Conservation (phyloP, 64 coral and sea anemone species). For the Porites lutea region DNA sequence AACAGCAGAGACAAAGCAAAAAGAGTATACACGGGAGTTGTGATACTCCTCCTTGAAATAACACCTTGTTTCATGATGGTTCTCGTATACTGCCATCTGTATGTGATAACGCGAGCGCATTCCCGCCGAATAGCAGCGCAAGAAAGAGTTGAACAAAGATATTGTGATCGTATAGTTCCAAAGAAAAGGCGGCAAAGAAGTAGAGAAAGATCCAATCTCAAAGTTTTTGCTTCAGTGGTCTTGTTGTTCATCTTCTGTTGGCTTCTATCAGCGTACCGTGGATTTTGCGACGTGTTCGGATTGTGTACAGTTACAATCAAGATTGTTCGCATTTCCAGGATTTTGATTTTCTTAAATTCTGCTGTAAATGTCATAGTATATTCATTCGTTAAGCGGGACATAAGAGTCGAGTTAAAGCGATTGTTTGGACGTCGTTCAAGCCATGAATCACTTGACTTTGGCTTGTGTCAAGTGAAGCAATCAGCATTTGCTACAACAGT, state of each 20-base stretch:
- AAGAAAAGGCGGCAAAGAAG: slow-evolving; percentile 13
- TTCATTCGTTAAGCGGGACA: slow-evolving; percentile 50
- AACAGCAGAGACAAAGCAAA: neutral
- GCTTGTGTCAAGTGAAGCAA: neutral
- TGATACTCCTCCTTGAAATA: neutral
- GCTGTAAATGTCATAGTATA: slow-evolving; percentile 53
- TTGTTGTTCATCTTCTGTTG: slow-evolving; percentile 85
- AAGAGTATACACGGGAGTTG: neutral
- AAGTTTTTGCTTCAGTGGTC: slow-evolving; percentile 74
- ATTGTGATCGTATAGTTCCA: neutral
- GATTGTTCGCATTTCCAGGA: slow-evolving; percentile 19
- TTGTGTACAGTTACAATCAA: neutral
- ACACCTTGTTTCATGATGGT: slow-evolving; percentile 9
- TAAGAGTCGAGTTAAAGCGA: slow-evolving; percentile 13
- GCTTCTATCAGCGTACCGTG: slow-evolving; percentile 77
- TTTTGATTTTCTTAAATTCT: slow-evolving; percentile 39
- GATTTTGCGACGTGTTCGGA: slow-evolving; percentile 10
- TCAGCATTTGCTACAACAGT: too few relatives aligned
- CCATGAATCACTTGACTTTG: neutral
- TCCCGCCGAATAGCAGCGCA: neutral
- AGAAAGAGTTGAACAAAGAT: neutral
- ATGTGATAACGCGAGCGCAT: neutral
- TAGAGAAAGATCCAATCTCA: slow-evolving; percentile 54
- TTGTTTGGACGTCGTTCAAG: neutral
- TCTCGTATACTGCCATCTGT: neutral